Conservation (phyloP, 2,113 vertebrate genomes). For the Sylvicapra grimmia region DNA sequence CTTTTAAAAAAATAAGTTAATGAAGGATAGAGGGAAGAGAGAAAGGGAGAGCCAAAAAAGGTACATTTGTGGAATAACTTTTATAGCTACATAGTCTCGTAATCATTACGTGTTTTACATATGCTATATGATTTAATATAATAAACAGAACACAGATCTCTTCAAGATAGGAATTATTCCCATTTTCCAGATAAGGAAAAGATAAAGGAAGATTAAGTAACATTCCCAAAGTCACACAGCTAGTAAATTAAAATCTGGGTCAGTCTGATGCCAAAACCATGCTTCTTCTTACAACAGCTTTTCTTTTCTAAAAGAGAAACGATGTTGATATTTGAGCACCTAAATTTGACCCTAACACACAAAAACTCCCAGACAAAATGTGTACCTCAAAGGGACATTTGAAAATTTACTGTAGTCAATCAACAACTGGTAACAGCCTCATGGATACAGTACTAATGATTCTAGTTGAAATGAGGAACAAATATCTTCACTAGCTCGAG, state of each 20-base stretch:
- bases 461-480: background rate
- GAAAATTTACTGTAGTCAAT: background rate
- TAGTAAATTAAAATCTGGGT: constrained; percentile 32
- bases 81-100: background rate
- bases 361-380: background rate
- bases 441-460: background rate
- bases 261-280: background rate
- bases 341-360: background rate
- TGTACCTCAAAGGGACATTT: background rate
- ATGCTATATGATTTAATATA: background rate
- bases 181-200: constrained; percentile 33
- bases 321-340: background rate
- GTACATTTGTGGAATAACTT: background rate
- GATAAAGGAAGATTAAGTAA: constrained; percentile 43
- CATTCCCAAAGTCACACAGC: constrained; percentile 12
- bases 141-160: background rate
- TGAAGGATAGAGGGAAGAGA: background rate
- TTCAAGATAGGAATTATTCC: constrained; percentile 12
- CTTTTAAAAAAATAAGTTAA: constrained; percentile 1
- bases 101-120: background rate
- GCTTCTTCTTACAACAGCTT: background rate
- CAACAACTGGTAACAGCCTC: background rate
- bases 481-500: background rate
- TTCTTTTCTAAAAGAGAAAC: background rate
- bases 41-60: background rate